Evolutionary conservation across 2,797 vertebrate species (phyloP), one percentile per base, ranked within the genome.

Genomic region (Champsocephalus gunnari): DNA sequence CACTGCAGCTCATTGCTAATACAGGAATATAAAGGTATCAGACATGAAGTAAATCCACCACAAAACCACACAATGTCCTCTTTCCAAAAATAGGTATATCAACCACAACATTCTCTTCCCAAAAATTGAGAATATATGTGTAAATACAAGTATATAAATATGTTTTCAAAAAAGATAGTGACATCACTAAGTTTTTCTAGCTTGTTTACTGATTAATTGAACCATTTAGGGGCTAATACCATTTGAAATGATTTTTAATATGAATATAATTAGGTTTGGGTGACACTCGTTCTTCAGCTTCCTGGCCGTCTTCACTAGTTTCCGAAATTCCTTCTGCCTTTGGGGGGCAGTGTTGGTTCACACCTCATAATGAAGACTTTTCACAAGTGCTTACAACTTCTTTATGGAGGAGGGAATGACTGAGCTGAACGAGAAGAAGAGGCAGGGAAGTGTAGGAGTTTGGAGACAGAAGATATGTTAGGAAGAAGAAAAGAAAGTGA

Each of bases 261-360:
- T 11, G 59, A 43, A 44, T 12, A 14, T 9, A 13, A 49, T 72
- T 4, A 19, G 9, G 5, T 56, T 44, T 28, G 16, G 12, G 5
- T 68, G 49, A 34, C 65, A 78, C 28, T 12, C 32, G 5, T 79
- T 61, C 53, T 73, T 4, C 50, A 70, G 12, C 65, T 49, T 71
- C 24, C 64, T 74, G 21, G 70, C 12, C 7, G 1, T 50, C 49
- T 59, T 65, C 43, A 57, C 16, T 43, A 9, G 24, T 54, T 56
- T 10, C 50, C 60, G 51, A 53, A 54, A 63, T 69, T 41, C 60
- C 48, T 66, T 59, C 14, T 45, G 17, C 86, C 94, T 93, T 82
- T 84, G 91, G 94, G 89, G 92, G 94, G 94, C 94, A 95, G 91
- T 95, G 89, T 94, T 94, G 94, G 14, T 90, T 91, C 92, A 89